Evolutionary conservation across 2,797 vertebrate genomes (phyloP).

Genomic region (Enteromius anoplus): DNA sequence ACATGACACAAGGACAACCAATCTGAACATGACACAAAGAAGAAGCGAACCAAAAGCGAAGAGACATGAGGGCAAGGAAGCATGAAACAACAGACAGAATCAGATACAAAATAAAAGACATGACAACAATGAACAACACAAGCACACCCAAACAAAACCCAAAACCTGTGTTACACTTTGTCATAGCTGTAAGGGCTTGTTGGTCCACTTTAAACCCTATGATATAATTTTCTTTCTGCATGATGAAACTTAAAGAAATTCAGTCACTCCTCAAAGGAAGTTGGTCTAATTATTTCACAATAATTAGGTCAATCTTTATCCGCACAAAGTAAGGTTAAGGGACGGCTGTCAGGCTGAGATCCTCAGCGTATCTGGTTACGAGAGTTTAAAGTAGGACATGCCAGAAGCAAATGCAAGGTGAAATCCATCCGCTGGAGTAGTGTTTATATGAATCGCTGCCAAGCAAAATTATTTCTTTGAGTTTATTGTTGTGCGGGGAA

Average conservation of each 20-base stretch:
- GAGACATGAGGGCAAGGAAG: neutral
- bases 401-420: conserved; percentile 69
- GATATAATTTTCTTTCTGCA: neutral
- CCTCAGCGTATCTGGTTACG: conserved; percentile 37
- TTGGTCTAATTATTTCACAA: conserved; percentile 40
- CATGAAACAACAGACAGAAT: too few species aligned
- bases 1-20: neutral
- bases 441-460: conserved; percentile 73
- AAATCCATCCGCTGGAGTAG: conserved; percentile 68
- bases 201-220: neutral
- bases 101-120: too few species aligned
- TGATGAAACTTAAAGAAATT: conserved; percentile 43
- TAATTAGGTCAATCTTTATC: conserved; percentile 42
- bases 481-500: conserved; percentile 78
- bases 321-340: conserved; percentile 39
- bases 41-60: neutral
- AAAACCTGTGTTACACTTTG: too few species aligned
- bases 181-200: neutral
- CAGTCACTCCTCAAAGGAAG: conserved; percentile 9
- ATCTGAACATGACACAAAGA: neutral
- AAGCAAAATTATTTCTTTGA: conserved; percentile 69
- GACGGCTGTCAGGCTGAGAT: conserved; percentile 18
- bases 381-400: conserved; percentile 63
- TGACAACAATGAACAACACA: too few species aligned
- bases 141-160: too few species aligned